Evolutionary conservation across 1,140 invertebrate genomes (phyloP).

Genomic region (Drosophila nasuta): DNA sequence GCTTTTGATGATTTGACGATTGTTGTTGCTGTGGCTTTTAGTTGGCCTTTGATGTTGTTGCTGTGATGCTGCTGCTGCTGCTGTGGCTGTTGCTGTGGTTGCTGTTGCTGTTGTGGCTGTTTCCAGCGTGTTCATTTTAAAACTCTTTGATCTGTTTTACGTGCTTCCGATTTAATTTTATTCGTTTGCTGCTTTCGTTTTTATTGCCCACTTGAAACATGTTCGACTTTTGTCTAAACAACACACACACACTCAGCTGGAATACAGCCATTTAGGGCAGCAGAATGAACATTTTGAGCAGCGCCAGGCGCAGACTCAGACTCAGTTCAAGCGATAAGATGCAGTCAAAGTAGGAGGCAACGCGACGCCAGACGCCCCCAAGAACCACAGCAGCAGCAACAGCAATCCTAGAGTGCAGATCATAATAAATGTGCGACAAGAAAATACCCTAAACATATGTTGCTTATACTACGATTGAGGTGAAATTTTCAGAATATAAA

Average conservation of each 20-base stretch:
- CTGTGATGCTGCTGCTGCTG: slow-evolving; percentile 30
- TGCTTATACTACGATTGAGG: too few species aligned
- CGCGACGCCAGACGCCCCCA: slow-evolving; percentile 25
- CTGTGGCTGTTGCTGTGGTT: neutral
- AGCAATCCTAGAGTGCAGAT: neutral
- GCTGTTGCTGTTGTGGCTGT: slow-evolving; percentile 35
- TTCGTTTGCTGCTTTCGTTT: slow-evolving; percentile 63
- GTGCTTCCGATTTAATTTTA: slow-evolving; percentile 69
- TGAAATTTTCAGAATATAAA: neutral
- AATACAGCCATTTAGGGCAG: slow-evolving; percentile 54
- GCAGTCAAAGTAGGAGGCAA: slow-evolving; percentile 3
- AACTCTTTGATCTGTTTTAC: slow-evolving; percentile 71
- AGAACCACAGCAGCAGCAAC: neutral
- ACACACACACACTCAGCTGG: slow-evolving; percentile 7
- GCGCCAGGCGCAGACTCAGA: slow-evolving; percentile 41
- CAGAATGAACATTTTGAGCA: slow-evolving; percentile 44
- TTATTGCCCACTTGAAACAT: slow-evolving; percentile 73
- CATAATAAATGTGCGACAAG: neutral
- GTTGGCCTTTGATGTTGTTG: slow-evolving; percentile 24
- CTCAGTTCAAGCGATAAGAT: slow-evolving; percentile 41
- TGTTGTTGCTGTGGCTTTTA: slow-evolving; percentile 20
- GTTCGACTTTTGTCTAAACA: slow-evolving; percentile 59
- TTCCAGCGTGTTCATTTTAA: slow-evolving; percentile 39
- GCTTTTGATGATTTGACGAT: slow-evolving; percentile 36
- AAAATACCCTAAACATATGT: slow-evolving; percentile 6